Base-by-base conservation (phyloP, 1,140 invertebrate genomes). In the Drosophila bocki region DNA sequence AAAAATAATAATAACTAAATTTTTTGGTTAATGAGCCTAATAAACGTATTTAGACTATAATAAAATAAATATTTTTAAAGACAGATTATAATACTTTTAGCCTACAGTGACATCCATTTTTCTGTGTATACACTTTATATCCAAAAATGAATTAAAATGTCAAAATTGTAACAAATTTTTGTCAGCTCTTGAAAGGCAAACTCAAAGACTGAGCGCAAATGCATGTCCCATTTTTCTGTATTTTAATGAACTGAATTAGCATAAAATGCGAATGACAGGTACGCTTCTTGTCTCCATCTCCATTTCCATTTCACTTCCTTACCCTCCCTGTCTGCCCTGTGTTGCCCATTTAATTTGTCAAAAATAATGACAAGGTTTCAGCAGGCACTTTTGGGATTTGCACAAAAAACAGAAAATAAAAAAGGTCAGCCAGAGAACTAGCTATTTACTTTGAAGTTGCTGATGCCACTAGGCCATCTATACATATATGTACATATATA, bases 161-260 rank as follows among this genome's bases (percentile, higher is more conserved):
- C 68, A 77, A 78, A 77, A 78, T 69, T 63, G 41, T 62, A 53
- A 80, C 63, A 79, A 54, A 67, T 79, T 72, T 72, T 33, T 35
- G 69, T 78, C 53, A 72, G 63, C 44, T 75, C 26, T 41, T 54
- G 47, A 82, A 75, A 63, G 44, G 22, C 45, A 19, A 48, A 72
- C 41, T 75, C 32, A 60, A 60, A 65, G 59, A 60, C 42, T 62
- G 51, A 61, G 60, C 64, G 35, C 65, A 83, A 74, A 88, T 84
- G 35, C 87, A 77, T 88, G 77, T 84, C 80, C 76, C 65, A 80
- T 75, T 80, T 88, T 87, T 87, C 68, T 57, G 72, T 80, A 80
- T 90, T 90, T 90, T 90, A 90, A 90, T 90, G 86, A 90, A 85
- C 65, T 64, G 75, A 91, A 90, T 90, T 90, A 91, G 67, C 85